Base-by-base conservation (phyloP, 2,797 vertebrate species). In the Eulemur mongoz region DNA sequence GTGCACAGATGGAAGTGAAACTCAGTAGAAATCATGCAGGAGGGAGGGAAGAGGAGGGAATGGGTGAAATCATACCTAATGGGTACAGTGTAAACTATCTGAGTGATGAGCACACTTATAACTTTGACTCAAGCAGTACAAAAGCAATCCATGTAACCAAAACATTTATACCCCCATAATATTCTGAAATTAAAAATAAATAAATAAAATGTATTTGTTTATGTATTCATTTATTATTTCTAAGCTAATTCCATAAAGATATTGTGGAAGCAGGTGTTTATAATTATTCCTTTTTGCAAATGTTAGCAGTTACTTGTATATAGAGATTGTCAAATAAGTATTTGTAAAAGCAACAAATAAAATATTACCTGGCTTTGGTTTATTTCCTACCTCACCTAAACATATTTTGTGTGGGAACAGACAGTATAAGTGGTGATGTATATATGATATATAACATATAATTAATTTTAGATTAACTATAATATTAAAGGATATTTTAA, bases 271-370 rank as follows among this genome's bases (percentile, higher is more conserved):
- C 8, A 85, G 30, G 50, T 80, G 54, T 35, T 93, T 52, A 35
- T 35, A 48, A 70, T 57, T 93, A 32, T 85, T 76, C 84, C 50
- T 76, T 91, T n/a, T 35, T 93, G 72, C 61, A 43, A 92, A 78
- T 54, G 82, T 40, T 84, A 88, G 59, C 22, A 89, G 70, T 75
- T 80, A 35, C 43, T 80, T 94, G 54, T 12, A 91, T 35, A 75
- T 1, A 79, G 50, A 90, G 35, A 94, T 7, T 86, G 38, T n/a
- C n/a, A 93, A 87, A 67, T 25, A 54, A 80, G 7, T 59, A 87
- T 80, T 54, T 79, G n/a, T 76, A 45, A 84, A 79, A 90, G 65
- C 25, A 67, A 93, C 86, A 97, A 73, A 40, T 59, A 63, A 89
- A 92, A 48, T 75, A 38, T 59, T 59, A 59, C 57, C 57, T 59